Evolutionary conservation across 2,888 invertebrate genomes (phyloP), one percentile per base, ranked within the genome.

Genomic region (Unio pictorum): DNA sequence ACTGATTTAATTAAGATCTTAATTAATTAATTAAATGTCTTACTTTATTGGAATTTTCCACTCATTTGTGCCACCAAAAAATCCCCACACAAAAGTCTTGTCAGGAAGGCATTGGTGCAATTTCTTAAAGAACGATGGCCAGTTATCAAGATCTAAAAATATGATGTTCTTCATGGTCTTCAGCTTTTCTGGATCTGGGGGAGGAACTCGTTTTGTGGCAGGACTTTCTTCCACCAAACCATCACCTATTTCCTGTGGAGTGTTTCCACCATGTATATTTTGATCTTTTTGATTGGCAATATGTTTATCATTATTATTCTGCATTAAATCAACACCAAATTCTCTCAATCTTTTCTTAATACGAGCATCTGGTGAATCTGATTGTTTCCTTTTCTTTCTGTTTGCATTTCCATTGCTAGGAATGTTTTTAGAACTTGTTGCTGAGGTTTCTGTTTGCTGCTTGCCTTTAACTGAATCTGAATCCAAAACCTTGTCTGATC

Each of bases 81-180:
- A 84, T 11, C 75, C 83, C 82, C 83, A 83, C 7, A 84, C 78
- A 71, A 81, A 83, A 4, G 77, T 80, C 11, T 60, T 26, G n/a
- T 80, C 73, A 23, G 84, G 84, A 20, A 84, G 73, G 17, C 63
- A 58, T 7, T 60, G 60, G 4, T 81, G 82, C 26, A 84, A 66
- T 34, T 72, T 74, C 54, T 69, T 66, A 71, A 84, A 84, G 71
- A 84, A 83, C 7, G 71, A 65, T 3, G 75, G 61, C 78, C 80
- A 84, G 71, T 82, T 83, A 65, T 84, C 84, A 20, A 84, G 74
- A 65, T 84, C 83, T 54, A 84, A 74, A 67, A 84, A 84, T 26
- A 84, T 76, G 23, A 84, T 78, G 61, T 79, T 79, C 34, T 65
- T 75, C 82, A 82, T 82, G 11, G 26, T 59, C 34, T 65, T 61